Conservation (phyloP, 2,888 invertebrate species). For the Stenotaenia linearis region DNA sequence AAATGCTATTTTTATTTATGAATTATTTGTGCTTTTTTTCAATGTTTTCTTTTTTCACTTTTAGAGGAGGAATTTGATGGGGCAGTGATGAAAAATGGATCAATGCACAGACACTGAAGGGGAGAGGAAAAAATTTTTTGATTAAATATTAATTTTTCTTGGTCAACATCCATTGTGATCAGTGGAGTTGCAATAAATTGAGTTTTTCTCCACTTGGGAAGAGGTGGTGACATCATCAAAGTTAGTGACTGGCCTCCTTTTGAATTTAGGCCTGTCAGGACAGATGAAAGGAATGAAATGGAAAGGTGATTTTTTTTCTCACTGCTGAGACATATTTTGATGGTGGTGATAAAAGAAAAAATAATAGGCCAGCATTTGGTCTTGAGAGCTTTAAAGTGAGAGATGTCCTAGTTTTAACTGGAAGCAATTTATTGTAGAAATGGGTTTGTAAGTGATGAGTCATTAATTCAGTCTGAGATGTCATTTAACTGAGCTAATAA, state of each 20-base stretch:
- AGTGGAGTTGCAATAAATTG: constrained; percentile 9
- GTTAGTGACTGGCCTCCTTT: not conserved
- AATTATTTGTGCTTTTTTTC: not conserved
- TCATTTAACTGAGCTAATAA: not conserved
- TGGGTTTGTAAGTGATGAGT: not conserved
- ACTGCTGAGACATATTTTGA: not conserved
- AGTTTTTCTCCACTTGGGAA: not conserved
- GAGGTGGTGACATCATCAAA: not conserved
- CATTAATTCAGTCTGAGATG: not conserved
- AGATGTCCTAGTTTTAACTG: not conserved
- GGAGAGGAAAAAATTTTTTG: not conserved
- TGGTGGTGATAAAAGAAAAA: not conserved
- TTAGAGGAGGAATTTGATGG: too few species aligned
- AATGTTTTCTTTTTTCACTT: too few species aligned
- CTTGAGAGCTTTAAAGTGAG: not conserved
- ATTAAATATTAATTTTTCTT: constrained; percentile 12
- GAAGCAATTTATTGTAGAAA: not conserved
- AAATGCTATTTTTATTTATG: not conserved
- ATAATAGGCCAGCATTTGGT: not conserved
- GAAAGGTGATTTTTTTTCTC: not conserved
- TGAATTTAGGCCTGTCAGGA: too few species aligned
- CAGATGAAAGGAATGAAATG: not conserved
- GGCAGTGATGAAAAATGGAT: constrained; percentile 5
- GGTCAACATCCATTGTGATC: not conserved
- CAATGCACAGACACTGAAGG: not conserved